These are phyloP conservation scores for Capitulum mitella DNA, from an alignment of 2,888 invertebrate species.

Conservation along the genomic window DNA sequence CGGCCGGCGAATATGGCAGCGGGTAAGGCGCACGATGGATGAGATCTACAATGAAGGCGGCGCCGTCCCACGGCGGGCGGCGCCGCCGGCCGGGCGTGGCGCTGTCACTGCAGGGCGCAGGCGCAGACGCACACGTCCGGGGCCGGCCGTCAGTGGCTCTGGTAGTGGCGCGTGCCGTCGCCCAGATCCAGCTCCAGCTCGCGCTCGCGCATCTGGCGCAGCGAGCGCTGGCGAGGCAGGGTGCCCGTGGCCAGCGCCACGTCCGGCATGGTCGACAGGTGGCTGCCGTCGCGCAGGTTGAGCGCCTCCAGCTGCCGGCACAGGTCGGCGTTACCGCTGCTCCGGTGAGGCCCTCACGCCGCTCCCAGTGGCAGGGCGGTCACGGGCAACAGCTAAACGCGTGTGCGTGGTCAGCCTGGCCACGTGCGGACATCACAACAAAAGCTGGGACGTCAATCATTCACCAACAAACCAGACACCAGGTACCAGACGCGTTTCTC, in stretches of 20 bases:
- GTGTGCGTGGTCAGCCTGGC: no score
- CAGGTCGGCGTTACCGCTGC: background rate
- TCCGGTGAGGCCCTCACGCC: no score
- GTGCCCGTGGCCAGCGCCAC: conserved; percentile 26
- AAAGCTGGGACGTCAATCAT: no score
- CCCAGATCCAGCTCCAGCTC: conserved; percentile 35
- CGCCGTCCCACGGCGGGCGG: background rate
- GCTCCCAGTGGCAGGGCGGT: no score
- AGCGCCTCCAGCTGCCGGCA: conserved; percentile 19
- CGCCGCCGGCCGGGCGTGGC: background rate
- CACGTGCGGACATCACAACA: no score
- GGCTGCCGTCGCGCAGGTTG: conserved; percentile 23
- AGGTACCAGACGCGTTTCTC: no score
- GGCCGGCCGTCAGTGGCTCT: conserved; percentile 21
- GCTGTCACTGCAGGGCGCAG: conserved; percentile 9
- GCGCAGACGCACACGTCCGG: conserved; percentile 23
- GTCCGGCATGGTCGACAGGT: conserved; percentile 24
- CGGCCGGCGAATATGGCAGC: background rate
- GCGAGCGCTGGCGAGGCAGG: conserved; percentile 29
- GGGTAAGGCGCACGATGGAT: conserved; percentile 12
- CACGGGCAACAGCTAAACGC: no score
- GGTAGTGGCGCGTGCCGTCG: conserved; percentile 35
- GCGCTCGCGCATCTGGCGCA: conserved; percentile 20
- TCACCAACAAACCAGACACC: no score
- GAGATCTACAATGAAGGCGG: conserved; percentile 23